Evolutionary conservation across 2,888 invertebrate species (phyloP), one percentile per base, ranked within the genome.

Genomic region (Eustalomyia histrio): DNA sequence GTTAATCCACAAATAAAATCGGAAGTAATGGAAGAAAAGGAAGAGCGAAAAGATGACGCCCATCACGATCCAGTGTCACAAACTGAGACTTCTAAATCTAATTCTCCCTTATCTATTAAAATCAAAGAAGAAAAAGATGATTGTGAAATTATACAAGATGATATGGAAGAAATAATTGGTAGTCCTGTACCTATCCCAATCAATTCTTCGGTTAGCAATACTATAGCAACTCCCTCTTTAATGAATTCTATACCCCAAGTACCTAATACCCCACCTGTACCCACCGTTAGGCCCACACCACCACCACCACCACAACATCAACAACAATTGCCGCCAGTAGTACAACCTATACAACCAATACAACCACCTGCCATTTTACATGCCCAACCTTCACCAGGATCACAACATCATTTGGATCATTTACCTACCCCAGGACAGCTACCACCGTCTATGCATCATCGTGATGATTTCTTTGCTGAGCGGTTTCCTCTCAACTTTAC

Each of bases 341-440:
- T 85, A 88, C 89, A 88, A 87, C 91, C 88, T 3, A 87, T 86
- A 17, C 90, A 87, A 39, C 87, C 89, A 63, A 87, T 86, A 17
- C 90, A 87, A 39, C 87, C 89, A 63, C 88, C 87, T 16, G 91
- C 85, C 35, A 83, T 86, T 17, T 85, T 88, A 85, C 89, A 89
- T 68, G 86, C 87, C 0, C 87, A 92, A 85, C 91, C 92, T 85
- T 92, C 89, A 87, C 91, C 88, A 14, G 87, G 92, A 88, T 92
- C 92, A 86, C 88, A 86, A 2, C 83, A 85, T 65, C 88, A 90
- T 57, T 84, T 89, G 21, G 89, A 89, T 53, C 87, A 90, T 39
- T 83, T 89, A 33, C 88, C 90, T 29, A 89, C 89, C 0, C 88
- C 90, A 0, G 89, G 89, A 0, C 90, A 87, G 39, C 82, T 90